Base-by-base conservation (phyloP, 2,797 vertebrate genomes). In the Cryptoprocta ferox region DNA sequence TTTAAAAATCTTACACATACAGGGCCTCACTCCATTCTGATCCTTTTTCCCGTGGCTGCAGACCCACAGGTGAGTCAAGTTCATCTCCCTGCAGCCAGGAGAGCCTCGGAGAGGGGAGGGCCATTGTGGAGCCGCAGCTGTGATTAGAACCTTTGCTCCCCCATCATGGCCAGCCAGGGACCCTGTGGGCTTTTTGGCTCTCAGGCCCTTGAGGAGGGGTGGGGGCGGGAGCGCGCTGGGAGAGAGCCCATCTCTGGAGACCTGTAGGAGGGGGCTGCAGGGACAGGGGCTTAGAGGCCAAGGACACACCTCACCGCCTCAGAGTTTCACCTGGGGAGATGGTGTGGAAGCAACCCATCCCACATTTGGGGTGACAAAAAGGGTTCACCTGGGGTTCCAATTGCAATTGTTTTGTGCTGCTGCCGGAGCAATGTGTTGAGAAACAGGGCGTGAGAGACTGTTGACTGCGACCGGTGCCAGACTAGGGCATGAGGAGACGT, bases 71-170 rank as follows among this genome's bases (percentile, higher is more conserved):
- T 28, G 28, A 45, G 26, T 5, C 5, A 24, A 13, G 19, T 48
- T 21, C 28, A 71, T 30, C 30, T 56, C 37, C 65, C 32, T 63
- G 16, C 9, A 30, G 26, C 24, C 0, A 32, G 30, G 32, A 82
- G 48, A 48, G 37, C 45, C 65, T 80, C 1, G 5, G n/a, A 32
- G 18, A 11, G 10, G 16, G 2, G 18, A 48, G 30, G n/a, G 13
- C 70, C 3, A 3, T 2, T 7, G 42, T 12, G 15, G n/a, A n/a
- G 18, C 12, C 0, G 0, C 0, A 3, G 45, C 61, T 42, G n/a
- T 19, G 79, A 26, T 16, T 37, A 24, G 68, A 89, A 7, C 32
- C 37, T 7, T 1, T 0, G 18, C 37, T 65, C 21, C 61, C 30
- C 80, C 16, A 15, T 30, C 11, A 2, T 2, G 2, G 5, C 42